Base-by-base conservation (phyloP, 1,140 invertebrate species). In the Catajapyx aquilonaris region DNA sequence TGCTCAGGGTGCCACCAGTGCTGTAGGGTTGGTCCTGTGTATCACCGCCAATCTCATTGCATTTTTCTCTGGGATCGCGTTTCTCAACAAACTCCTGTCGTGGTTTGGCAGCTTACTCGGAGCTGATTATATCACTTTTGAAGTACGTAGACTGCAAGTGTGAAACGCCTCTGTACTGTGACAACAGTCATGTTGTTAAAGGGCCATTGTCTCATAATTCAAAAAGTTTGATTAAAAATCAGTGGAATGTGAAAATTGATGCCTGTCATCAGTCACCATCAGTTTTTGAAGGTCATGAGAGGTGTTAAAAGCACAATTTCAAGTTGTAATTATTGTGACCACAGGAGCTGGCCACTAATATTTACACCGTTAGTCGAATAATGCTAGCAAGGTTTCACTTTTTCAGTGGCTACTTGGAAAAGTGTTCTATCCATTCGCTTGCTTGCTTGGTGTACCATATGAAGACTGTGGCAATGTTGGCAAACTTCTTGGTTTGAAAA, bases 31-130 rank as follows among this genome's bases (percentile, higher is more conserved):
- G 3, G 70, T 95, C 2, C 62, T 81, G 2, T 81, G 80, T 37
- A 90, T 97, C 41, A 71, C 81, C 11, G 85, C 86, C 2, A 94
- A 90, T 51, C 60, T 97, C 2, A 76, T 96, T 7, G 87, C 87
- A 0, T 93, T 94, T 51, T 67, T 96, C 1, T 72, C 87, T 0
- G 71, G 88, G 41, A 57, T 95, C 1, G 67, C 76, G 1, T 87
- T 94, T 50, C 41, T 88, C 0, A 85, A 95, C 54, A 68, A 66
- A 2, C 41, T 85, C 0, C 54, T 94, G 0, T 65, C 61, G 4
- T 96, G 86, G 78, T 56, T 79, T 33, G 84, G 83, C 1, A 55
- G 51, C 0, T 53, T 91, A 9, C 67, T 93, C 10, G 85, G 79
- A 43, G 53, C 57, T 32, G 52, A 57, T 0, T 41, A 52, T 16